Conservation (phyloP, 2,113 vertebrate genomes). For the Piprites chloris region DNA sequence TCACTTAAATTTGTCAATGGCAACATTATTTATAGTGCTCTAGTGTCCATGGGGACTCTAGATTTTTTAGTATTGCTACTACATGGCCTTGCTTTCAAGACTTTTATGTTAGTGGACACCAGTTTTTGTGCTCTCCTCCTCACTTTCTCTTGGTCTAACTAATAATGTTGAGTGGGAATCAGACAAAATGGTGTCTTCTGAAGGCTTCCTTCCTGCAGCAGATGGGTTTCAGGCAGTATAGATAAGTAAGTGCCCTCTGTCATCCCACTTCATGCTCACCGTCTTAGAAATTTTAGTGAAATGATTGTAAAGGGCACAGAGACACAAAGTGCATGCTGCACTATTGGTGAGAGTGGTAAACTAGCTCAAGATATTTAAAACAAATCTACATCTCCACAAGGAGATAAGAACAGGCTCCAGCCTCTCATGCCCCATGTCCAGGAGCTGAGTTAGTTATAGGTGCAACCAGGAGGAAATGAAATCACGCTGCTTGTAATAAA, state of each 20-base stretch:
- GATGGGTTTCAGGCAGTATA: neutral
- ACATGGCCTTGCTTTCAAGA: neutral
- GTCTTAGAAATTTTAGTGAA: neutral
- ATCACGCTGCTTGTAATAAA: neutral
- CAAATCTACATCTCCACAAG: too few species aligned
- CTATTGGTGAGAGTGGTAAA: neutral
- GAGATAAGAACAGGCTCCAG: neutral
- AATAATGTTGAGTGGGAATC: neutral
- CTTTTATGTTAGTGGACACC: neutral
- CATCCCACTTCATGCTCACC: neutral
- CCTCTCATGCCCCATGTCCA: neutral
- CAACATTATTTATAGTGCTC: neutral
- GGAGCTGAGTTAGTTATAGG: neutral
- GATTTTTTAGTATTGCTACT: neutral
- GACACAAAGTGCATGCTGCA: neutral
- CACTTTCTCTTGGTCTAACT: neutral
- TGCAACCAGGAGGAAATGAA: neutral
- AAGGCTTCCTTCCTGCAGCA: neutral
- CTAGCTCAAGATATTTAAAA: neutral
- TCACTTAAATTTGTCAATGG: neutral
- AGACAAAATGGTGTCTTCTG: neutral
- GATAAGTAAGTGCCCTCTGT: neutral
- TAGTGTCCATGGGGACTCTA: neutral
- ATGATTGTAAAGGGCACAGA: neutral
- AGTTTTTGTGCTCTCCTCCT: neutral